Evolutionary conservation across 2,797 vertebrate genomes (phyloP).

Genomic region (Phalanger gymnotis): DNA sequence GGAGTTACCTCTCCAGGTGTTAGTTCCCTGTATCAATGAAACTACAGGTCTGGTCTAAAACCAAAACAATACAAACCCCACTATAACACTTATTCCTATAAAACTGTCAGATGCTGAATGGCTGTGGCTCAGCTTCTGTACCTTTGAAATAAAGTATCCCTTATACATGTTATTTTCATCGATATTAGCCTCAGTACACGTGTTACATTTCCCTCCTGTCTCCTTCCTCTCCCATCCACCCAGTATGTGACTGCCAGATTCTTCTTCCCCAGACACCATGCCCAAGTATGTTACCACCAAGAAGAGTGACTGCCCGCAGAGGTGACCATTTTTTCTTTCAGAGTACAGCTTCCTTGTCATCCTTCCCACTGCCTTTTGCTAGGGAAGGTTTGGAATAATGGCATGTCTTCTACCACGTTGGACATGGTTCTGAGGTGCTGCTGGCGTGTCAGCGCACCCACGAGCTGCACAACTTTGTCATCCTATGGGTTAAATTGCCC

Average conservation of each 20-base stretch:
- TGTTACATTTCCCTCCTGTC: background rate
- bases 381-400: background rate
- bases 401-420: background rate
- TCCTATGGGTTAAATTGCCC: background rate
- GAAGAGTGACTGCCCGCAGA: background rate
- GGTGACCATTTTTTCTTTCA: background rate
- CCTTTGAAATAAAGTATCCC: too few species aligned
- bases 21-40: too few species aligned
- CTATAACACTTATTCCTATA: too few species aligned
- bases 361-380: background rate
- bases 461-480: background rate
- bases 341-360: background rate
- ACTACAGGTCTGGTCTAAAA: too few species aligned
- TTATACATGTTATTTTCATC: background rate
- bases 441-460: background rate
- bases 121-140: too few species aligned
- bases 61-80: too few species aligned
- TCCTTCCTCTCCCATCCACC: background rate
- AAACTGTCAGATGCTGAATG: too few species aligned
- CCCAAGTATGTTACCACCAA: background rate
- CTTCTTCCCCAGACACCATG: background rate
- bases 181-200: background rate
- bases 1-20: too few species aligned
- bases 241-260: background rate
- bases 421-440: background rate